Percentiles rank a stretch among this genome's conserved stretches.
These are phyloP conservation scores for Fragariocoptes setiger DNA, from an alignment of 1,140 invertebrate genomes.

Conservation along the genomic window DNA sequence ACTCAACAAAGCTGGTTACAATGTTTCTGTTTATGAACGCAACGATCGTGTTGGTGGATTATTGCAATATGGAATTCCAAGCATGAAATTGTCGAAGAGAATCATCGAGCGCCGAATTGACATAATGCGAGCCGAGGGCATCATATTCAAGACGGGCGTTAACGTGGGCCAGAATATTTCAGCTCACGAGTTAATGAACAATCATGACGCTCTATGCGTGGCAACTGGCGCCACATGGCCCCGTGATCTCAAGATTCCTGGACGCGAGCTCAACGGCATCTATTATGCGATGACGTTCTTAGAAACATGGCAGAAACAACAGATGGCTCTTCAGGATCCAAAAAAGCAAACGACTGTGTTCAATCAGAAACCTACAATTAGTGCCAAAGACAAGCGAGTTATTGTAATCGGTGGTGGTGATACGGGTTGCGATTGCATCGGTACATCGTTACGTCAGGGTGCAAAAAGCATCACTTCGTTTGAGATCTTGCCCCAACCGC, in stretches of 20 bases:
- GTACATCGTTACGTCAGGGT: constrained; percentile 74
- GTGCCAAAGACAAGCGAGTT: constrained; percentile 73
- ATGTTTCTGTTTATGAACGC: constrained; percentile 74
- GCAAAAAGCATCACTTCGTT: constrained; percentile 85
- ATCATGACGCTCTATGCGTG: constrained; percentile 58
- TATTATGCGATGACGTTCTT: constrained; percentile 93
- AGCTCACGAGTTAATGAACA: constrained; percentile 31
- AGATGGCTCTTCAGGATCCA: constrained; percentile 22
- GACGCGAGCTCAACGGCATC: constrained; percentile 55
- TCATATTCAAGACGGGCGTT: constrained; percentile 55
- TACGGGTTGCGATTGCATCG: constrained; percentile 98
- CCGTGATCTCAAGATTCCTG: constrained; percentile 36
- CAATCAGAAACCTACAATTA: constrained; percentile 18
- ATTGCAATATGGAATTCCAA: constrained; percentile 85
- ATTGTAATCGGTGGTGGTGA: constrained; percentile 92
- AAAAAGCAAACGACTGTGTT: background rate
- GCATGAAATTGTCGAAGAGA: constrained; percentile 73
- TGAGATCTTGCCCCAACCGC: constrained; percentile 81
- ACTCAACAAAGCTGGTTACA: constrained; percentile 69
- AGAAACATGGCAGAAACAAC: constrained; percentile 83
- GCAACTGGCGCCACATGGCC: constrained; percentile 86
- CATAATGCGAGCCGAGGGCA: constrained; percentile 58
- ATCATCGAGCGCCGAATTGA: constrained; percentile 54
- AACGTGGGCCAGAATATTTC: constrained; percentile 70
- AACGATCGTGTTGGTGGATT: constrained; percentile 80